Base-by-base conservation (phyloP, 2,888 invertebrate species). In the Phyllotreta striolata region DNA sequence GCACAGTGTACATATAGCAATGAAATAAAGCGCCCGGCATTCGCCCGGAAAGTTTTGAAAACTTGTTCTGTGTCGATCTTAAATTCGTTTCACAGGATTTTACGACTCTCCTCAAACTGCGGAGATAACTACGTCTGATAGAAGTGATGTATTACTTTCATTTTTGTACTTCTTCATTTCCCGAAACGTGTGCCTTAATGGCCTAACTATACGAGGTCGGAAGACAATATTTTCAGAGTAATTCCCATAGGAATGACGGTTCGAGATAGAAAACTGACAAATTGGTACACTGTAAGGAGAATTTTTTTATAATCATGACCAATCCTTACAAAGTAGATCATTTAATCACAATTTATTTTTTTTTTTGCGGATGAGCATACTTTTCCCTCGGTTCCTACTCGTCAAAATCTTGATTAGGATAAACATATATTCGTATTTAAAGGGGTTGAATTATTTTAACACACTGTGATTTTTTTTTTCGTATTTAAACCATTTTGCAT, bases 91-190 rank as follows among this genome's bases (percentile, higher is more conserved):
- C 61, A 64, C 51, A 64, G 52, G 60, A 61, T 64, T 64, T 62
- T 60, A 66, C 55, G 56, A 63, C 52, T 63, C 40, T 59, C 39
- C 62, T 63, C 55, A 60, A 63, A 66, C 58, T 63, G 40, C 40
- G 59, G 52, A 63, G 66, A 66, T 66, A 63, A 63, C 63, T 59
- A 66, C 60, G 59, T 59, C 60, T 66, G 66, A 66, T 63, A 63
- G 60, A 60, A 63, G 66, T 66, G 66, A 66, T 63, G 60, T 60
- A 66, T 66, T 58, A 66, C 66, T 62, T 63, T 63, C 66, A 66
- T 66, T 63, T 60, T 66, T 63, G 66, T 59, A 63, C 66, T 63
- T 63, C 60, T 63, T 66, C 66, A 63, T 63, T 44, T 60, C 46
- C 35, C 47, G 61, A 54, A 63, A 60, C 60, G 60, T 66, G 57